phyloP scores from a whole-genome alignment of 2,888 invertebrate species.

The Caenorhabditis sp. region DNA sequence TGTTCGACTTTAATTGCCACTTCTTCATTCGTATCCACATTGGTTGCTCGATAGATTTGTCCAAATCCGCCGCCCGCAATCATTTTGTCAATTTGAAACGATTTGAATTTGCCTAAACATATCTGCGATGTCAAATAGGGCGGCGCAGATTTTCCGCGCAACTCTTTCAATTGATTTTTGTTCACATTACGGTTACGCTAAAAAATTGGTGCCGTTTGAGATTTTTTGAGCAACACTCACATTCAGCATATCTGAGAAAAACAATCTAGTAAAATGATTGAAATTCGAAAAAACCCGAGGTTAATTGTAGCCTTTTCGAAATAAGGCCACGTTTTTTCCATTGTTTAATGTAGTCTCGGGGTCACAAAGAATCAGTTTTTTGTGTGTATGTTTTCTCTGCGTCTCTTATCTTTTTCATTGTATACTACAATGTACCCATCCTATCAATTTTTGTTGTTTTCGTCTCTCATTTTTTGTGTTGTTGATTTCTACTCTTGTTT shows the following conservation, averaged over 20 bases:
- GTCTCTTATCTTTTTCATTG: no score
- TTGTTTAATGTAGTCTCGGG: no score
- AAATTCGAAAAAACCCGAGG: no score
- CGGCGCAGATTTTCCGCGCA: slow-evolving; percentile 29
- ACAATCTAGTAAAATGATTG: not conserved
- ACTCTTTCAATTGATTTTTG: slow-evolving; percentile 17
- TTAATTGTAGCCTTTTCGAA: no score
- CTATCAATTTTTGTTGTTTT: not conserved
- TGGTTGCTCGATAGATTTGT: slow-evolving; percentile 59
- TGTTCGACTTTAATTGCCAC: slow-evolving; percentile 67
- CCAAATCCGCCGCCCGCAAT: slow-evolving; percentile 68
- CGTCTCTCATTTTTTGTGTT: not conserved
- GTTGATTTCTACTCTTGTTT: not conserved
- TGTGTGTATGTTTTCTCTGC: no score
- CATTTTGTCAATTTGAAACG: slow-evolving; percentile 42
- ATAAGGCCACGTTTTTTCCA: no score
- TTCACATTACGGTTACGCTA: slow-evolving; percentile 32
- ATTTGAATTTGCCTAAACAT: slow-evolving; percentile 15
- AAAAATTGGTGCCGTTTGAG: not conserved
- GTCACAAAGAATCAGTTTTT: no score
- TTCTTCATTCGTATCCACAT: slow-evolving; percentile 28
- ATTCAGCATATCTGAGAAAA: slow-evolving; percentile 14
- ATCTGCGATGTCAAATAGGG: slow-evolving; percentile 22
- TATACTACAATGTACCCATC: not conserved
- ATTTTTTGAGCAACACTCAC: slow-evolving; percentile 8